Evolutionary conservation across 2,797 vertebrate species (phyloP), one percentile per base, ranked within the genome.

Genomic region (Margarornis squamiger): DNA sequence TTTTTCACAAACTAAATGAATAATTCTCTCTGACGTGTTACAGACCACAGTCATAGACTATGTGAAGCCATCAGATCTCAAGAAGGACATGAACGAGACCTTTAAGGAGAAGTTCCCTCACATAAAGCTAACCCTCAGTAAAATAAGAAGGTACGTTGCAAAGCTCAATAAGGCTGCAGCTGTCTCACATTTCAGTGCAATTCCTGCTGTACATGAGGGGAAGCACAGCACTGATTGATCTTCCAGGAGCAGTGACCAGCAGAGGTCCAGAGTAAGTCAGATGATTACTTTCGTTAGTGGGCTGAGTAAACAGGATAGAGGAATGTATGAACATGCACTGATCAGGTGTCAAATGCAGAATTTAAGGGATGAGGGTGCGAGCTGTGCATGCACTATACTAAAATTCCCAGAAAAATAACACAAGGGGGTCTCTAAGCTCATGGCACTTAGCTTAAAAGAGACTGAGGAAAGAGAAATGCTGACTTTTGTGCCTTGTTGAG

Each of bases 61-160:
- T 0, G 99, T 99, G 95, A 99, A 99, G 98, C 99, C 99, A 91
- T 99, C 99, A 4, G 99, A 99, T 98, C 99, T 99, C 95, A 99
- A 99, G 97, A 99, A 99, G 97, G 99, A 99, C 98, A 99, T 99
- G 99, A 99, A 99, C 4, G 99, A 99, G 97, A 99, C 99, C 36
- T 99, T 99, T 96, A 99, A 99, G 95, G 99, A 99, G 98, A 99
- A 99, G 97, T 99, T 99, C 97, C 99, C 99, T 89, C 98, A 99
- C 97, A 99, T 99, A 90, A 98, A 99, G 80, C 97, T 99, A 58
- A 99, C 99, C 2, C 99, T 99, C 95, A 99, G 99, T 98, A 99
- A 99, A 97, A 99, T 99, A 85, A 98, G 99, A 97, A 99, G 99
- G 99, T 99, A 98, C 0, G 24, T 81, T 51, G 48, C 77, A n/a